A percentile compares a stretch with the other conserved stretches of the same genome.
Evolutionary conservation across 2,797 vertebrate genomes (phyloP).

Genomic region (Lepidocolaptes lacrymiger): DNA sequence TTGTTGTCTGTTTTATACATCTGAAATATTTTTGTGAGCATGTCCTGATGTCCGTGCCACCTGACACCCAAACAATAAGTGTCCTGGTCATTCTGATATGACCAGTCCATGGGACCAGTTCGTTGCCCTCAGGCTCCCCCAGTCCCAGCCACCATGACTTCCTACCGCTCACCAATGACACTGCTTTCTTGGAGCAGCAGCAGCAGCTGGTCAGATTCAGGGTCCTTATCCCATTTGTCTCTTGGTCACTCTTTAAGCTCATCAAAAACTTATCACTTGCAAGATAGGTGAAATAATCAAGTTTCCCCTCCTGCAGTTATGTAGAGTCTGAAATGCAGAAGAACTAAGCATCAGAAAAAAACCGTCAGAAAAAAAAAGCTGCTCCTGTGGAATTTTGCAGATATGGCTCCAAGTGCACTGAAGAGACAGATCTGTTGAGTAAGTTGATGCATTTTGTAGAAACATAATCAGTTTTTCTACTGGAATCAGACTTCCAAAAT

Average conservation of each 20-base stretch:
- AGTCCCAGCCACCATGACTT: not conserved
- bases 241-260: not conserved
- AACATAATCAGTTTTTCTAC: not conserved
- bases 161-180: not conserved
- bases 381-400: not conserved
- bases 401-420: not conserved
- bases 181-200: not conserved
- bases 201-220: not conserved
- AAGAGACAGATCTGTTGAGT: not conserved
- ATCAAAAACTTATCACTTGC: not conserved
- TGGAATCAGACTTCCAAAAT: not conserved
- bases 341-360: not conserved
- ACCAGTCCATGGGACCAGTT: rapidly evolving
- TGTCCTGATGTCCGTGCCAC: not conserved
- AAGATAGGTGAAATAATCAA: not conserved
- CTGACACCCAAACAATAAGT: not conserved
- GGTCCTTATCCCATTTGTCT: not conserved
- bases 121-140: rapidly evolving
- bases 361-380: not conserved
- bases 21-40: not conserved
- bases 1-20: not conserved
- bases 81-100: rapidly evolving
- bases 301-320: not conserved
- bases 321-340: not conserved
- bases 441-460: not conserved